Evolutionary conservation across 2,113 vertebrate species (phyloP).

Genomic region (Malurus cyaneus): DNA sequence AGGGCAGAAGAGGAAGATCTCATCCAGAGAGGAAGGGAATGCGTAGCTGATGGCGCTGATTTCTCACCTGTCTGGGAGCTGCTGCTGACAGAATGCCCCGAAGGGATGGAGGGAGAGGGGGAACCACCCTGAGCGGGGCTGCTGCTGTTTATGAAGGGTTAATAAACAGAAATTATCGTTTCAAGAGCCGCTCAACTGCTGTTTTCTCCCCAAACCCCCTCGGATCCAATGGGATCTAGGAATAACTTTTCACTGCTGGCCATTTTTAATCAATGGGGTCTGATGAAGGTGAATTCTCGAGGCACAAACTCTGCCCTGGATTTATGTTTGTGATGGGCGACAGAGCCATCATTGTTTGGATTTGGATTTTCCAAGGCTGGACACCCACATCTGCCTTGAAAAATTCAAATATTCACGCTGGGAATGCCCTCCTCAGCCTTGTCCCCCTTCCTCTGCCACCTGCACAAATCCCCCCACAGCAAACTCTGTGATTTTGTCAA

Average conservation of each 20-base stretch:
- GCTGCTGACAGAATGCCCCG: neutral
- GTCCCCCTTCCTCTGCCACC: neutral
- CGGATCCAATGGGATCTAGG: neutral
- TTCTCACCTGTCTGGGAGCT: neutral
- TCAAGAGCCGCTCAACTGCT: neutral
- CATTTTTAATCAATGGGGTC: neutral
- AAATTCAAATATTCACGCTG: neutral
- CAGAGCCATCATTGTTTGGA: rapidly evolving
- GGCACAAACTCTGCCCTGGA: neutral
- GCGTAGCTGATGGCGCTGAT: neutral
- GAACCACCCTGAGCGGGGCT: neutral
- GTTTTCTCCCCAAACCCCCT: neutral
- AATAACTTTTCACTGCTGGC: neutral
- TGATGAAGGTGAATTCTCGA: neutral
- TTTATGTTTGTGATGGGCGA: neutral
- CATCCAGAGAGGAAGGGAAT: neutral
- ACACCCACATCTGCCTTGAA: neutral
- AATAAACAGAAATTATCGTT: neutral
- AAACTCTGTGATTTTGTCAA: neutral
- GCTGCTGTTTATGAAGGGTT: neutral
- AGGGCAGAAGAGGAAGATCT: neutral
- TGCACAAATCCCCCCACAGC: neutral
- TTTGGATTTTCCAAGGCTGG: neutral
- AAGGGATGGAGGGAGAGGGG: rapidly evolving
- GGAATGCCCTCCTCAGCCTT: neutral